Evolutionary conservation across 2,888 invertebrate genomes (phyloP).

Genomic region (Iselma pallidipennis): DNA sequence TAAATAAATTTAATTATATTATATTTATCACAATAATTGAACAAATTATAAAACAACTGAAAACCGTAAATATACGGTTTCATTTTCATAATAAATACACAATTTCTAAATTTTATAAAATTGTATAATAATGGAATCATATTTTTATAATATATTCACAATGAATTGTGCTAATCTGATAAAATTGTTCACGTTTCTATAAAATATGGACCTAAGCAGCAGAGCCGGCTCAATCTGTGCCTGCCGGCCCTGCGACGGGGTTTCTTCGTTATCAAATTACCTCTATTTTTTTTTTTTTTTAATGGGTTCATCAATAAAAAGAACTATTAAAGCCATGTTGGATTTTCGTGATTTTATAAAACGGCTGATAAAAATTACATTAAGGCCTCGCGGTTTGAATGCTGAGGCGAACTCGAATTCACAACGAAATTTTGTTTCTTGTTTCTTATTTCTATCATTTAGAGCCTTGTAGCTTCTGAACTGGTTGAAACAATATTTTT

Average conservation of each 20-base stretch:
- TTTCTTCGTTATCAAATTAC: not conserved
- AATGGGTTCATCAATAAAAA: not conserved
- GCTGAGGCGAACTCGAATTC: not conserved
- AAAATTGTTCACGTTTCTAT: not conserved
- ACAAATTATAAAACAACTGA: too few species aligned
- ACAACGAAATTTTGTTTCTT: too few species aligned
- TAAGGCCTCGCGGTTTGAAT: conserved; percentile 16
- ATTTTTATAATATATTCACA: not conserved
- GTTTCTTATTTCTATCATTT: conserved; percentile 44
- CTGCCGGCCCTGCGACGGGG: not conserved
- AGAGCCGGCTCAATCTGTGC: too few species aligned
- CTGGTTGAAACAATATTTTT: conserved; percentile 63
- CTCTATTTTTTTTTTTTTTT: too few species aligned
- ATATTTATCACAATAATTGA: not conserved
- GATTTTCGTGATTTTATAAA: not conserved
- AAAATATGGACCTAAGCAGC: too few species aligned
- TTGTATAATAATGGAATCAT: not conserved
- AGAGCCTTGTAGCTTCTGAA: conserved; percentile 73
- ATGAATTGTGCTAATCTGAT: not conserved
- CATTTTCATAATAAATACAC: not conserved
- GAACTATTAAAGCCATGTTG: not conserved
- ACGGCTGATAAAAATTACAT: not conserved
- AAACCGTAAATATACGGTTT: not conserved
- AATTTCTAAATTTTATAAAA: not conserved
- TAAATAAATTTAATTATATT: not conserved